These are phyloP conservation scores for Perognathus longimembris DNA, from an alignment of 2,113 vertebrate species.

Conservation along the genomic window DNA sequence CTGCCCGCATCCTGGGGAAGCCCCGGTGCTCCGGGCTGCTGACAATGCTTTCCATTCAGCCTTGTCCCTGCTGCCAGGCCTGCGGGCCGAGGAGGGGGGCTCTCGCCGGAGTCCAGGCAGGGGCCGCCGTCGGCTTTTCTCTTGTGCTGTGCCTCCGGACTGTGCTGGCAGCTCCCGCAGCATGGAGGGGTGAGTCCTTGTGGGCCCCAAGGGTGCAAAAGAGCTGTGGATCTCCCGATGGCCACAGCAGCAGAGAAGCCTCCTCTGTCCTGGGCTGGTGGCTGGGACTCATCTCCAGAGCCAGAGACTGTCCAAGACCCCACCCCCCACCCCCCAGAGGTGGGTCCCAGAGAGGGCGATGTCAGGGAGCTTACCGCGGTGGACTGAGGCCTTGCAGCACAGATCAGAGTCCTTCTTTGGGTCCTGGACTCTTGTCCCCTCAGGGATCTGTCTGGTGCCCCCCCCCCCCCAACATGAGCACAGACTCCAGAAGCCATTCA, in stretches of 20 bases:
- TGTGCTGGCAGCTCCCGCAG: neutral
- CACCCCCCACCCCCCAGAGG: neutral
- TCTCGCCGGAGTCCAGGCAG: neutral
- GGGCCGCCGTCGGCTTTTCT: neutral
- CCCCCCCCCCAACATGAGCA: neutral
- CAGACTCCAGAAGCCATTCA: neutral
- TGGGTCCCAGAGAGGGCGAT: neutral
- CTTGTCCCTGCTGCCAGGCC: constrained; percentile 36
- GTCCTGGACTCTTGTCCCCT: neutral
- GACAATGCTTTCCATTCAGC: constrained; percentile 80
- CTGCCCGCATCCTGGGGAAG: constrained; percentile 43
- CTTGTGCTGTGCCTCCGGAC: neutral
- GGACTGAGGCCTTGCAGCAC: neutral
- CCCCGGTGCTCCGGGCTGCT: neutral
- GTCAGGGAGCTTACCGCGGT: neutral
- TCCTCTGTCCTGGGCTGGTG: neutral
- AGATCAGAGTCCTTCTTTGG: neutral
- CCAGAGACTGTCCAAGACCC: neutral
- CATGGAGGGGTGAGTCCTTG: constrained; percentile 75
- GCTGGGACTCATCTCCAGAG: neutral
- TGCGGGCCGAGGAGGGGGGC: neutral
- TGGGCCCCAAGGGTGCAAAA: neutral
- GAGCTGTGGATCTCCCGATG: neutral
- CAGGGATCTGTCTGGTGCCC: neutral
- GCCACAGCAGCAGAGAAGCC: fast-evolving